Percentiles rank a stretch among this genome's conserved stretches.
Evolutionary conservation across 2,888 invertebrate genomes (phyloP).

Genomic region (Polydrusus cervinus): DNA sequence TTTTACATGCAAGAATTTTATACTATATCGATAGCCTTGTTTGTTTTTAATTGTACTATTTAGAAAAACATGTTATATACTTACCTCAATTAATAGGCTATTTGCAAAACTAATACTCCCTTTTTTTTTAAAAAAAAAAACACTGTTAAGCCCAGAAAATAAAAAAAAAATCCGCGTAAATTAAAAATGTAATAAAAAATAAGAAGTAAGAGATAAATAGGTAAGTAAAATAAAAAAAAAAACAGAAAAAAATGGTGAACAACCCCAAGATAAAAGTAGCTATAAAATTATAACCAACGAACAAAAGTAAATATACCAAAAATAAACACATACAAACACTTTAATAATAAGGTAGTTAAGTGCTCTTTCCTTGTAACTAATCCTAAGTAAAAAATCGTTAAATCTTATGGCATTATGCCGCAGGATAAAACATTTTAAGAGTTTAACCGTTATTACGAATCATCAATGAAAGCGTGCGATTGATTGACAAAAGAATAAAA

Average conservation of each 20-base stretch:
- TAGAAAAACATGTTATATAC: slow-evolving; percentile 23
- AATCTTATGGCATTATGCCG: no score
- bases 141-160: background rate
- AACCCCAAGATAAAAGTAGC: slow-evolving; percentile 19
- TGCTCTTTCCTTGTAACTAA: slow-evolving; percentile 5
- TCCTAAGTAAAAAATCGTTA: no score
- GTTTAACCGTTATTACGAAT: background rate
- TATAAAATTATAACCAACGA: background rate
- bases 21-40: background rate
- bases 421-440: no score
- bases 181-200: background rate
- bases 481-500: slow-evolving; percentile 7
- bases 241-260: slow-evolving; percentile 23
- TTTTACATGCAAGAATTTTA: slow-evolving; percentile 22
- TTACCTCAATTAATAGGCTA: slow-evolving; percentile 19
- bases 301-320: slow-evolving; percentile 2
- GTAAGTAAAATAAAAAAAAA: background rate
- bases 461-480: slow-evolving; percentile 9
- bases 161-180: background rate
- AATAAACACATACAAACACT: slow-evolving; percentile 16
- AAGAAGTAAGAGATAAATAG: background rate
- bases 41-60: slow-evolving; percentile 5
- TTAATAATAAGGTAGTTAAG: background rate
- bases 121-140: background rate
- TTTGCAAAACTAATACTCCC: slow-evolving; percentile 6